Evolutionary conservation across 2,888 invertebrate genomes (phyloP), one percentile per base, ranked within the genome.

Genomic region (Myopa tessellatipennis): DNA sequence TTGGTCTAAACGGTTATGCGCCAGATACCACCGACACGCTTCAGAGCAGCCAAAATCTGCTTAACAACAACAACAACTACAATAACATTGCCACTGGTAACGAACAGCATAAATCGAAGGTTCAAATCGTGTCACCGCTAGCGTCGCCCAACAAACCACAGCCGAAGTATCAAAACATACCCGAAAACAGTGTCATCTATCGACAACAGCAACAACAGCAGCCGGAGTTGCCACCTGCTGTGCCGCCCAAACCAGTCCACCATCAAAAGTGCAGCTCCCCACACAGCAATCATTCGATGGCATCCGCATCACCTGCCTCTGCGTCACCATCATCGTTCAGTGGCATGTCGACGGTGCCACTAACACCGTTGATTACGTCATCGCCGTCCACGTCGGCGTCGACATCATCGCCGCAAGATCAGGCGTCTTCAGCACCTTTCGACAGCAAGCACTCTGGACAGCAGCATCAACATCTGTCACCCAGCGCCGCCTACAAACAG

Each of bases 161-260:
- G 69, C 84, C 85, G 73, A 87, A 85, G 75, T 87, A 88, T 79
- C 86, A 87, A 82, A 88, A 86, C 81, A 85, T 87, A 79, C 87
- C 87, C 38, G 84, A 84, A 78, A 86, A 85, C 61, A 85, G 83
- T 82, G 85, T 83, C 69, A 82, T 85, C 63, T 85, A 84, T 72
- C 83, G 85, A 68, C 83, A 82, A 74, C 78, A 78, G 45, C 76
- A 76, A 67, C 38, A n/a, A 26, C 26, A 34, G 38, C 36, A 75
- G 38, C 72, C 78, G 50, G 74, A 75, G 36, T 60, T 58, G 38
- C 79, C 80, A 55, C 84, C 84, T n/a, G 77, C 80, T 16, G 74
- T 81, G 60, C 82, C 82, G 58, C 83, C 83, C 40, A 82, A 83
- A 63, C 82, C 82, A 76, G 61, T 77, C 74, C 74, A 80, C 63